phyloP scores from a whole-genome alignment of 2,113 vertebrate genomes.

The Psammodynastes pulverulentus region DNA sequence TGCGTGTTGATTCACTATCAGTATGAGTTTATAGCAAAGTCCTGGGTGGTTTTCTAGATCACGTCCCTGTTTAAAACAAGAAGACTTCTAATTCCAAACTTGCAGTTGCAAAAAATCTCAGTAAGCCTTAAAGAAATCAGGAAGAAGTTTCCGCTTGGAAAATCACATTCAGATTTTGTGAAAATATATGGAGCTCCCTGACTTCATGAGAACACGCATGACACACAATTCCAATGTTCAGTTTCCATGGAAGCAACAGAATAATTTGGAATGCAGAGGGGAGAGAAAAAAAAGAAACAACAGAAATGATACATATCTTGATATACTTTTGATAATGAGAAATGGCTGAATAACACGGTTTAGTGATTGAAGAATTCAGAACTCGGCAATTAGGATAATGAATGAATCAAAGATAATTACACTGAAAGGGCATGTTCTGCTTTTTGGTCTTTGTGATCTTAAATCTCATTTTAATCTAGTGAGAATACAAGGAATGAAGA shows the following conservation, averaged over 20 bases:
- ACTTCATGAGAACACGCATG: background rate
- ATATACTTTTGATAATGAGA: background rate
- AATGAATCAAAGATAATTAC: conserved; percentile 23
- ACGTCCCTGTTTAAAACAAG: background rate
- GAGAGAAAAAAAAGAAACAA: background rate
- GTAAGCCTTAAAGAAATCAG: background rate
- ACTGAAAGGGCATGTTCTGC: background rate
- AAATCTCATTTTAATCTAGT: background rate
- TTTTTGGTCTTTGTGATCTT: background rate
- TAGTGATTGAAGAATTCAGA: background rate
- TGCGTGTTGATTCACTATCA: background rate
- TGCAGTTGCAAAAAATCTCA: background rate
- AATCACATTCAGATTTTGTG: background rate
- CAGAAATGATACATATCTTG: background rate
- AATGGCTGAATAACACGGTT: background rate
- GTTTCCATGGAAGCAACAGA: background rate
- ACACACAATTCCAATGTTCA: background rate
- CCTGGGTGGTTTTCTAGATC: background rate
- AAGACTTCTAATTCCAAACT: background rate
- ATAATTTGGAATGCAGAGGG: background rate
- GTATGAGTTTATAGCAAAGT: background rate
- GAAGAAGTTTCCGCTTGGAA: background rate
- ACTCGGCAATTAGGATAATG: background rate
- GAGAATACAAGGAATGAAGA: background rate
- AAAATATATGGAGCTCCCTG: background rate